These are phyloP conservation scores for Ichneumoninae sp. DNA, from an alignment of 2,888 invertebrate genomes.

Conservation along the genomic window DNA sequence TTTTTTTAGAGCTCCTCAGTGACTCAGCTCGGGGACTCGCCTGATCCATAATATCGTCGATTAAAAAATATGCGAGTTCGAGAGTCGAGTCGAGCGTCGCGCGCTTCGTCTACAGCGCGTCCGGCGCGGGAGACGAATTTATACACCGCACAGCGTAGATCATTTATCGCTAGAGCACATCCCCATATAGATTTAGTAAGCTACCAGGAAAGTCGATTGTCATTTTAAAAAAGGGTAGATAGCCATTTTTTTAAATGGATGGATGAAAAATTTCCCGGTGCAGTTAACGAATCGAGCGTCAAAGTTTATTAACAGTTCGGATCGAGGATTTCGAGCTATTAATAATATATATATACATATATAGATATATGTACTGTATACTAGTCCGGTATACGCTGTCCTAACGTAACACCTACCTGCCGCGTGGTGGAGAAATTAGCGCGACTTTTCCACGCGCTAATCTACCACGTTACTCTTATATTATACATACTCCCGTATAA, in stretches of 20 bases:
- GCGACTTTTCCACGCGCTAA: conserved; percentile 15
- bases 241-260: background rate
- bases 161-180: conserved; percentile 42
- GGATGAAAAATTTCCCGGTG: conserved; percentile 20
- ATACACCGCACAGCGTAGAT: conserved; percentile 40
- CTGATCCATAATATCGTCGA: background rate
- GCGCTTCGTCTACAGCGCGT: conserved; percentile 75
- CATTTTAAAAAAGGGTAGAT: conserved; percentile 9
- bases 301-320: conserved; percentile 34
- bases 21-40: conserved; percentile 44
- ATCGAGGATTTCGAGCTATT: conserved; percentile 30
- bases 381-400: conserved; percentile 83
- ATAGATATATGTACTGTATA: conserved; percentile 73
- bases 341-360: conserved; percentile 63
- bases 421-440: conserved; percentile 27
- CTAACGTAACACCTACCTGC: conserved; percentile 72
- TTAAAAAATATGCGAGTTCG: conserved; percentile 29
- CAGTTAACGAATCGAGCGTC: conserved; percentile 46
- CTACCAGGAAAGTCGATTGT: conserved; percentile 35
- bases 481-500: conserved; percentile 54
- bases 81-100: conserved; percentile 64
- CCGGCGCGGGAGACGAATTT: conserved; percentile 37
- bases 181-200: conserved; percentile 39
- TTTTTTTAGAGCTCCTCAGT: conserved; percentile 33
- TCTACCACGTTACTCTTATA: conserved; percentile 41